These are phyloP conservation scores for Tribolium freemani DNA, from an alignment of 2,888 invertebrate species.

Conservation along the genomic window DNA sequence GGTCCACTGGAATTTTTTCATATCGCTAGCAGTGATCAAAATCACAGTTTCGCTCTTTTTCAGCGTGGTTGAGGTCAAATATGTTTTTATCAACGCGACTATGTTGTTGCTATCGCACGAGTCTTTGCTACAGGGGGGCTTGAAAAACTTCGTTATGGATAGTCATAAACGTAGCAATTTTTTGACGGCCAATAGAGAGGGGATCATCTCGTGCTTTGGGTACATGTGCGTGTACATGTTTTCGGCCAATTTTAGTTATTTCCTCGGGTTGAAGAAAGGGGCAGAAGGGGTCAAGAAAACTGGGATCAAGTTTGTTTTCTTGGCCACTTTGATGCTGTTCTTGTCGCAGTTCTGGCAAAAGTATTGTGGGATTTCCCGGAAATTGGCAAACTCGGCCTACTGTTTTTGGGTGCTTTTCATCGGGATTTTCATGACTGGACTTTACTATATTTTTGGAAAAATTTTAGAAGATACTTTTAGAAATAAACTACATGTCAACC, in stretches of 20 bases:
- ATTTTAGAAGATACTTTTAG: conserved; percentile 59
- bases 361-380: conserved; percentile 78
- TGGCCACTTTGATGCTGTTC: conserved; percentile 14
- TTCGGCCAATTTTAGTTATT: conserved; percentile 76
- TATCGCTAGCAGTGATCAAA: conserved; percentile 90
- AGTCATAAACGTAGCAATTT: conserved; percentile 72
- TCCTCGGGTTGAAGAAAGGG: conserved; percentile 52
- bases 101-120: conserved; percentile 77
- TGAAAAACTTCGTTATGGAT: conserved; percentile 80
- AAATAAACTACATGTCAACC: conserved; percentile 47
- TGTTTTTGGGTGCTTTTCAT: conserved; percentile 82
- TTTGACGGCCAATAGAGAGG: conserved; percentile 91
- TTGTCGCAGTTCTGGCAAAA: conserved; percentile 68
- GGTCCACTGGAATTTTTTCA: conserved; percentile 98
- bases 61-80: conserved; percentile 69
- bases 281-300: conserved; percentile 7
- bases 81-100: conserved; percentile 72
- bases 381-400: conserved; percentile 88
- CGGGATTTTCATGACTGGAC: conserved; percentile 71
- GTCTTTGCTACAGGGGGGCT: conserved; percentile 72
- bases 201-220: conserved; percentile 87
- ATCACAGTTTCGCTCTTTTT: conserved; percentile 77
- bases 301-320: conserved; percentile 20
- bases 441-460: conserved; percentile 73
- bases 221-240: conserved; percentile 88